Evolutionary conservation across 2,888 invertebrate genomes (phyloP).

Genomic region (Escarpia spicata): DNA sequence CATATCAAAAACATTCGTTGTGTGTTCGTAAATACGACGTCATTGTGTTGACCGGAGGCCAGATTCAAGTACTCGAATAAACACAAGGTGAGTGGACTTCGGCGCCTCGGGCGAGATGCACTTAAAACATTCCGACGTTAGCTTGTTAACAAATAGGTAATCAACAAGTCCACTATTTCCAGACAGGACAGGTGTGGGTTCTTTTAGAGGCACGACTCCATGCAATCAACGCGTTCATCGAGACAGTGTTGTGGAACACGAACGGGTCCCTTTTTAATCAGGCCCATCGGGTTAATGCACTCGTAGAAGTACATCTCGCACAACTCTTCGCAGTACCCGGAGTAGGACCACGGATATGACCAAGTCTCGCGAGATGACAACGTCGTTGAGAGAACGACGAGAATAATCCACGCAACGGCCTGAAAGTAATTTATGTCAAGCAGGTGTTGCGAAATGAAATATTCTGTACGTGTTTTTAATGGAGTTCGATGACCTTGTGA

Average conservation of each 20-base stretch:
- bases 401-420: not conserved
- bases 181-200: not conserved
- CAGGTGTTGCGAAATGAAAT: not conserved
- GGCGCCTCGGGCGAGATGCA: too few relatives aligned
- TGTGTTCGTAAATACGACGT: too few relatives aligned
- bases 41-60: too few relatives aligned
- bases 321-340: not conserved
- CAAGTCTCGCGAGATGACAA: not conserved
- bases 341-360: not conserved
- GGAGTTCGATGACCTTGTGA: too few relatives aligned
- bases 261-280: not conserved
- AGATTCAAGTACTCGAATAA: too few relatives aligned
- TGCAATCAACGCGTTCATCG: not conserved
- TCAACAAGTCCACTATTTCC: not conserved
- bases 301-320: not conserved
- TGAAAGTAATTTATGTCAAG: not conserved
- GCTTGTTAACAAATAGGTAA: too few relatives aligned
- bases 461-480: too few relatives aligned
- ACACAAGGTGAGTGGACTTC: too few relatives aligned
- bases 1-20: too few relatives aligned
- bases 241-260: not conserved
- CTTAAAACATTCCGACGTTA: too few relatives aligned
- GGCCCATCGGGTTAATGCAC: not conserved
- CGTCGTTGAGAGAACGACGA: not conserved
- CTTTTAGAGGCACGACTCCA: not conserved